These are phyloP conservation scores for Eupithecia abbreviata DNA, from an alignment of 2,888 invertebrate species.

Conservation along the genomic window DNA sequence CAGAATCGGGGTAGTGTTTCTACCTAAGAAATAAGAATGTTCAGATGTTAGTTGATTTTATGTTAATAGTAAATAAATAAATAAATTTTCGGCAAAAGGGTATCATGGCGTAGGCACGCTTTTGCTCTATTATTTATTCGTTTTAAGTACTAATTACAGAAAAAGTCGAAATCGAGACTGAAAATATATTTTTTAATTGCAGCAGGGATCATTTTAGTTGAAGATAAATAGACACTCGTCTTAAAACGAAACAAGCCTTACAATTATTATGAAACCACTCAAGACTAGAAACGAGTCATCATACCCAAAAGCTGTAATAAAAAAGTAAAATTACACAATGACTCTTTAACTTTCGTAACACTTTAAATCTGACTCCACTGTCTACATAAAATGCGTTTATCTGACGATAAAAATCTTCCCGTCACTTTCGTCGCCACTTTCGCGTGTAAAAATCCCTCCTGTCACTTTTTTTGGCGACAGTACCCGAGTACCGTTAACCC, in stretches of 20 bases:
- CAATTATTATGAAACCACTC: background rate
- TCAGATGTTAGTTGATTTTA: background rate
- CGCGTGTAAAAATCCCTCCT: slow-evolving; percentile 31
- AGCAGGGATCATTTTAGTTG: background rate
- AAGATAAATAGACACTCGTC: background rate
- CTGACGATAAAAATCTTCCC: slow-evolving; percentile 37
- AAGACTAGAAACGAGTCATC: background rate
- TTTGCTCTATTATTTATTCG: background rate
- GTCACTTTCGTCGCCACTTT: slow-evolving; percentile 20
- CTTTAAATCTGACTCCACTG: slow-evolving; percentile 40
- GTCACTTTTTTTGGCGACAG: slow-evolving; percentile 56
- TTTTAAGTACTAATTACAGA: background rate
- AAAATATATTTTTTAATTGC: background rate
- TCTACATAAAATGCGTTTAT: slow-evolving; percentile 46
- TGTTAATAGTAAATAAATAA: too few relatives aligned
- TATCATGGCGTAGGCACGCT: background rate
- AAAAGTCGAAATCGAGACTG: background rate
- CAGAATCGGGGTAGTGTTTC: too few relatives aligned
- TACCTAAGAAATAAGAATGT: background rate
- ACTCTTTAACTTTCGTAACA: slow-evolving; percentile 22
- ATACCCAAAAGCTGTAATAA: background rate
- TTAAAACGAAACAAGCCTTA: background rate
- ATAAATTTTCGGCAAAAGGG: background rate
- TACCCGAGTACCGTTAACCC: slow-evolving; percentile 73
- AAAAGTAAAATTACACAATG: background rate